Base-by-base conservation (phyloP, 2,888 invertebrate genomes). In the Torymus texanus region DNA sequence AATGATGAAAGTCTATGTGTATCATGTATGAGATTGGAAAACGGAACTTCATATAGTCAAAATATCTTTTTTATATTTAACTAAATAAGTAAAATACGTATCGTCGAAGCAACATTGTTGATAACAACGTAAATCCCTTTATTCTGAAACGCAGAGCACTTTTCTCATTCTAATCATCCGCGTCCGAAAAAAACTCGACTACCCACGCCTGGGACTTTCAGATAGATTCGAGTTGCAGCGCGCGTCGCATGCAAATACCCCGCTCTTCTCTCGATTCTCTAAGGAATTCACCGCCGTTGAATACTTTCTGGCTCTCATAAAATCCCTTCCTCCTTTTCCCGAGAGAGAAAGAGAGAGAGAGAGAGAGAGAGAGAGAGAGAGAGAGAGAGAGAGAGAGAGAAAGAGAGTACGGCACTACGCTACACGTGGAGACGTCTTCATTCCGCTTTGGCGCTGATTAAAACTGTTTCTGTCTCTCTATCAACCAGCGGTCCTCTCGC, bases 241-340 rank as follows among this genome's bases (percentile, higher is more conserved):
- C 29, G 50, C 70, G 50, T 70, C 50, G 50, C n/a, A 66, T 56
- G 78, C 73, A 78, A 78, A 78, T 78, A 51, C 4, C 59, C 16
- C 21, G 61, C 29, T 41, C 4, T 65, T 13, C 41, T 68, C 53
- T 41, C 62, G 11, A 65, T 21, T 29, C n/a, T 68, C 63, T 50
- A 3, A 65, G 56, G 58, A 65, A 71, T 67, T 67, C 55, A 55
- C n/a, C 55, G 61, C 55, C 63, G 13, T 74, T 62, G 53, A 62
- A 74, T 78, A 63, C 71, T 63, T 74, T 62, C 74, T 51, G 41
- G 29, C 13, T 68, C 13, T 51, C 63, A 63, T 68, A 63, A 67
- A 73, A 62, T 55, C 29, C 14, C 72, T 59, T 59, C 59, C 16
- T 59, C 66, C 10, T 70, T 55, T 70, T 61, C 55, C 68, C 56